These are phyloP conservation scores for Caenorhabditis sp. DNA, from an alignment of 2,888 invertebrate genomes.

Conservation along the genomic window DNA sequence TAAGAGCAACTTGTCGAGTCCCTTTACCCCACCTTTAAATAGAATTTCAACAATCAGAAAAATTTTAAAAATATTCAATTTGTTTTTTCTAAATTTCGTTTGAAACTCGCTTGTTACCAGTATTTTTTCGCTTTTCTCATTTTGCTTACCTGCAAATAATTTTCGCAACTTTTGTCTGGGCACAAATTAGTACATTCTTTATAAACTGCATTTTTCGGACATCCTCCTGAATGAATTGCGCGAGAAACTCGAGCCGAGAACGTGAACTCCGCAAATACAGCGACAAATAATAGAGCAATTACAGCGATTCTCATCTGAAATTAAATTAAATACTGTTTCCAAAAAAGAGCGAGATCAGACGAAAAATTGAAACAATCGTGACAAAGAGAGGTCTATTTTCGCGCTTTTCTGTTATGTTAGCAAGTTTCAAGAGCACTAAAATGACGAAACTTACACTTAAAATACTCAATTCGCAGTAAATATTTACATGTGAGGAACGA, in stretches of 20 bases:
- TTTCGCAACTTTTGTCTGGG: constrained; percentile 48
- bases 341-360: too few species aligned
- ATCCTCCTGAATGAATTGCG: constrained; percentile 21
- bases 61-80: too few species aligned
- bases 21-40: too few species aligned
- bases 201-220: constrained; percentile 43
- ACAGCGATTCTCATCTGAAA: background rate
- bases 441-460: background rate
- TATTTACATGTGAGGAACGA: background rate
- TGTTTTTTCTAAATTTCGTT: background rate
- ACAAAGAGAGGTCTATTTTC: too few species aligned
- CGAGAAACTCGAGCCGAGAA: constrained; percentile 5
- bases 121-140: too few species aligned
- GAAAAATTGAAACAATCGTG: too few species aligned
- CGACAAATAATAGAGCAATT: too few species aligned
- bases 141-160: constrained; percentile 15
- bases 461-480: background rate
- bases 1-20: too few species aligned
- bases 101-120: background rate
- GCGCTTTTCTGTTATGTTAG: too few species aligned
- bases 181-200: constrained; percentile 51
- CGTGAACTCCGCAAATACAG: background rate
- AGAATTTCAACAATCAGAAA: too few species aligned
- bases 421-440: too few species aligned
- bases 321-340: too few species aligned